Evolutionary conservation across 2,888 invertebrate species (phyloP).

Genomic region (Lypha dubia): DNA sequence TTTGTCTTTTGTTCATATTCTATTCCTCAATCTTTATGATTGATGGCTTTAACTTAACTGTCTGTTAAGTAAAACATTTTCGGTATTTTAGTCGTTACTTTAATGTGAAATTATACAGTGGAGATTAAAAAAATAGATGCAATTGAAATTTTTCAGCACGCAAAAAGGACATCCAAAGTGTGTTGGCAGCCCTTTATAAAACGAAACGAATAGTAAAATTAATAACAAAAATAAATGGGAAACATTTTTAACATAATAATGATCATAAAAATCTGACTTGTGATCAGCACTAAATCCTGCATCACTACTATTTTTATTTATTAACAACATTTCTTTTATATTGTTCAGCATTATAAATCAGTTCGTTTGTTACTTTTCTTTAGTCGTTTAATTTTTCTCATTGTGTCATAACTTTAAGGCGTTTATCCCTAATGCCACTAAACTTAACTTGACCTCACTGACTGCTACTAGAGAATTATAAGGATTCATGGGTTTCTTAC

Average conservation of each 20-base stretch:
- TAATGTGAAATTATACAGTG: neutral
- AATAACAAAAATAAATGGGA: too few relatives aligned
- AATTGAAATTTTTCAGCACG: too few relatives aligned
- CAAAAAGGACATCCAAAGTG: too few relatives aligned
- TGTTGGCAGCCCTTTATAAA: too few relatives aligned
- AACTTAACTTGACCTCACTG: slow-evolving; percentile 57
- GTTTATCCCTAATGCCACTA: slow-evolving; percentile 68
- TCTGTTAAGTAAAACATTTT: slow-evolving; percentile 69
- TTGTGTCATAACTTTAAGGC: slow-evolving; percentile 68
- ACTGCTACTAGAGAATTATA: slow-evolving; percentile 42
- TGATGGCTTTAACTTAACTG: slow-evolving; percentile 73
- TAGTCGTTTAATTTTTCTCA: slow-evolving; percentile 14
- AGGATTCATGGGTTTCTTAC: slow-evolving; percentile 29
- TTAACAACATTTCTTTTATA: slow-evolving; percentile 12
- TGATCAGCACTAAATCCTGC: too few relatives aligned
- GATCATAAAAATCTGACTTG: too few relatives aligned
- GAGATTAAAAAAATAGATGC: neutral
- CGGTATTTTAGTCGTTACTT: slow-evolving; percentile 45
- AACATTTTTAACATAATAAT: too few relatives aligned
- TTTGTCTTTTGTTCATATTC: slow-evolving; percentile 23
- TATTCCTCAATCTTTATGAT: slow-evolving; percentile 66
- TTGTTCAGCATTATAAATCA: slow-evolving; percentile 60
- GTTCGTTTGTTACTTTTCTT: slow-evolving; percentile 46
- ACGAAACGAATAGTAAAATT: too few relatives aligned
- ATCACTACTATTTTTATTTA: neutral